These are phyloP conservation scores for Drosophila gunungcola DNA, from an alignment of 1,140 invertebrate genomes.

Conservation along the genomic window DNA sequence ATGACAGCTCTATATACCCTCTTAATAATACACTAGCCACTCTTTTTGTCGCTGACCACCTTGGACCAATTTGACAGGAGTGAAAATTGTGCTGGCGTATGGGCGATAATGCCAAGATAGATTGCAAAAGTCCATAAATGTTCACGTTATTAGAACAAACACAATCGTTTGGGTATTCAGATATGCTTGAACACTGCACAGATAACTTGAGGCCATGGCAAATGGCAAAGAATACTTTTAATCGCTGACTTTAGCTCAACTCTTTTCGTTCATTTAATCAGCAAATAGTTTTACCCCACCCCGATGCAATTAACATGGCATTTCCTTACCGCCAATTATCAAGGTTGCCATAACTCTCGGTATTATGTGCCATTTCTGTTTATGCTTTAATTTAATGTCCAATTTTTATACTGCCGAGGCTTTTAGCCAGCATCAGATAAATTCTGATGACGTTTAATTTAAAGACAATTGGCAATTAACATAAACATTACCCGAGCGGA, in stretches of 20 bases:
- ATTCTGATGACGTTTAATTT: constrained; percentile 57
- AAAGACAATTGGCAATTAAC: constrained; percentile 75
- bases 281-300: not conserved
- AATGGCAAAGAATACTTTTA: not conserved
- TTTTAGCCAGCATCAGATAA: constrained; percentile 40
- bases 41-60: constrained; percentile 49
- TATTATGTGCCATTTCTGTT: constrained; percentile 7
- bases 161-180: constrained; percentile 11
- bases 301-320: constrained; percentile 9
- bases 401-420: constrained; percentile 20
- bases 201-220: constrained; percentile 14
- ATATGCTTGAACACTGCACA: constrained; percentile 15
- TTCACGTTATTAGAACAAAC: constrained; percentile 27
- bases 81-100: constrained; percentile 56
- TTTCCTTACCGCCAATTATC: constrained; percentile 23
- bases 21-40: not conserved
- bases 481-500: constrained; percentile 55
- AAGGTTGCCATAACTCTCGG: constrained; percentile 23
- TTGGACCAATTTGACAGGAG: constrained; percentile 67
- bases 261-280: not conserved
- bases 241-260: constrained; percentile 1
- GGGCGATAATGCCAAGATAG: constrained; percentile 48
- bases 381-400: constrained; percentile 22
- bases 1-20: not conserved
- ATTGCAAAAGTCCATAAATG: constrained; percentile 32